Evolutionary conservation across 2,797 vertebrate genomes (phyloP).

Genomic region (Sebastolobus alascanus): DNA sequence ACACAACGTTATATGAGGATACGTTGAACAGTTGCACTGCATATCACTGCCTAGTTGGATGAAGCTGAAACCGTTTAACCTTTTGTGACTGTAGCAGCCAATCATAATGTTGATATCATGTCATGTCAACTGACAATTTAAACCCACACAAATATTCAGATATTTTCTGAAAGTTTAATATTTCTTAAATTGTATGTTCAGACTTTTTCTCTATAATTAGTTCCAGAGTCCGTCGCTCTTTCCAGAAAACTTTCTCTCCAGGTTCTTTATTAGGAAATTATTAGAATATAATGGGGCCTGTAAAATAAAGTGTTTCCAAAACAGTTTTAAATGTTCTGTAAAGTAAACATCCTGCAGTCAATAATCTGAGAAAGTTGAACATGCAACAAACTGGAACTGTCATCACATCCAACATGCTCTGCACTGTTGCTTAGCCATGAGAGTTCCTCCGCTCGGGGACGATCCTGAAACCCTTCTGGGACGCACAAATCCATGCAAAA

Average conservation of each 20-base stretch:
- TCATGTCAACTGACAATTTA: neutral
- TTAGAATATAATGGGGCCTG: constrained; percentile 2
- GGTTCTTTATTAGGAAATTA: neutral
- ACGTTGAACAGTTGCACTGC: neutral
- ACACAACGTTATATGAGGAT: no score
- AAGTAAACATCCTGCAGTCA: neutral
- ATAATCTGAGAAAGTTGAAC: neutral
- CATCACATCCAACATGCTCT: constrained; percentile 1
- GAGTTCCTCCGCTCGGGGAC: neutral
- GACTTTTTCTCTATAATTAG: neutral
- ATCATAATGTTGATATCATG: neutral
- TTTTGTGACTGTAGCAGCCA: neutral
- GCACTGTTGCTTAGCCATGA: neutral
- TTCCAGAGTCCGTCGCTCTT: constrained; percentile 1
- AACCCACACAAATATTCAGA: neutral
- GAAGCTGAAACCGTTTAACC: neutral
- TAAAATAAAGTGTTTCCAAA: constrained; percentile 22
- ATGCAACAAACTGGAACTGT: constrained; percentile 6
- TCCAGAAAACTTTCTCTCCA: constrained; percentile 19
- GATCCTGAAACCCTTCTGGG: neutral
- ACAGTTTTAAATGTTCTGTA: neutral
- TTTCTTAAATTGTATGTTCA: neutral
- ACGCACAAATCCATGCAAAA: neutral
- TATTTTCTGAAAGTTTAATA: neutral
- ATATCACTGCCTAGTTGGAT: neutral